These are phyloP conservation scores for Lutraria lutraria DNA, from an alignment of 2,888 invertebrate genomes.

Conservation along the genomic window DNA sequence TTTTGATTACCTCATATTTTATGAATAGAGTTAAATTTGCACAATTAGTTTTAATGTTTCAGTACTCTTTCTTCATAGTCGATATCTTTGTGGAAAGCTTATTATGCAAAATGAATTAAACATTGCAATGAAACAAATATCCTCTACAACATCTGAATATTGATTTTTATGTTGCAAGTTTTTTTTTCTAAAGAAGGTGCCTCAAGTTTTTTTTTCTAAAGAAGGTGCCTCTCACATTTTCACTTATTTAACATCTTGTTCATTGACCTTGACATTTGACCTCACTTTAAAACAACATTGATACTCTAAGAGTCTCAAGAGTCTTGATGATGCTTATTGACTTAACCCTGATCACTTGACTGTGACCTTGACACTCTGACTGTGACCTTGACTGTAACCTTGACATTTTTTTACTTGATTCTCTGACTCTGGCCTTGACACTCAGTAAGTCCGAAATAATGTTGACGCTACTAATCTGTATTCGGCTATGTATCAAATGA, in stretches of 20 bases:
- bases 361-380: background rate
- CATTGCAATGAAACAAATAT: background rate
- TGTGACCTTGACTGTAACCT: background rate
- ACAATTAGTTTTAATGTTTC: background rate
- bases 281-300: background rate
- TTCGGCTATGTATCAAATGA: background rate
- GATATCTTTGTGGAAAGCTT: background rate
- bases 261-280: background rate
- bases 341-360: background rate
- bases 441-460: background rate
- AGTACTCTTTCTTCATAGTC: background rate
- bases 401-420: background rate
- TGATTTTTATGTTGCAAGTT: no score
- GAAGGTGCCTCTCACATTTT: conserved; percentile 47
- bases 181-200: conserved; percentile 15
- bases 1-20: background rate
- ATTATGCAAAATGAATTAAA: background rate
- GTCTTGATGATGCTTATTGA: background rate
- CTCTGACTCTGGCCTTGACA: background rate
- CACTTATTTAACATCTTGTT: background rate
- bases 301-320: background rate
- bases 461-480: background rate
- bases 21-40: background rate
- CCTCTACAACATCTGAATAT: no score
- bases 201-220: conserved; percentile 19